Base-by-base conservation (phyloP, 2,888 invertebrate species). In the Dysmachus trigonus region DNA sequence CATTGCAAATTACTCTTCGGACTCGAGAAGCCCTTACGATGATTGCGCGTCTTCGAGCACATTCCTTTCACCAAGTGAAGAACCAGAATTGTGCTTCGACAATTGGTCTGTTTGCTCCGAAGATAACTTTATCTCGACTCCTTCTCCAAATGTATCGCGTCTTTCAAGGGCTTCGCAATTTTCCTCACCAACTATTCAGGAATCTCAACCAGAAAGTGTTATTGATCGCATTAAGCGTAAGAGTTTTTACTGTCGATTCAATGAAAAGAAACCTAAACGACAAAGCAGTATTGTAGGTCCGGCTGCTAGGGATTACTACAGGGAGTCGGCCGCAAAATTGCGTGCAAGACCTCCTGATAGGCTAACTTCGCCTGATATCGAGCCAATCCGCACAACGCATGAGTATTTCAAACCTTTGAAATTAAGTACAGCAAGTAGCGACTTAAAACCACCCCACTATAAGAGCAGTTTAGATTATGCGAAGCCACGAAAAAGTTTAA, bases 181-280 rank as follows among this genome's bases (percentile, higher is more conserved):
- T 30, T 91, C 91, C 33, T 91, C 91, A 0, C 91, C 91, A 47
- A 89, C 93, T 8, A 88, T 87, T 8, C 90, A 91, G 0, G 93
- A 94, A 88, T 93, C 93, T 77, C 93, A 95, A 87, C 92, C 92
- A 87, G 96, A 96, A 90, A 97, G 96, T 87, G 95, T 98, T 71
- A 95, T 95, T 83, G 98, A 98, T 90, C 94, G 98, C 89, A 98
- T 98, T 89, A 94, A 96, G 89, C 94, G 98, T 41, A 97, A 97
- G 91, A 97, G 97, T 91, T 98, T 97, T 92, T 98, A 97, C 90
- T 95, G 96, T 15, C 93, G 97, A 88, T 98, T 98, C 91, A 97
- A 98, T 90, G 97, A 97, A 90, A 95, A 96, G 90, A 96, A 96
- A 89, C 94, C 94, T 88, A 93, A 94, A 87, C 93, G 96, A 88